Percentiles rank a stretch among this genome's conserved stretches.
Conservation (phyloP, 2,888 invertebrate genomes). For the Augochlorella aurata region DNA sequence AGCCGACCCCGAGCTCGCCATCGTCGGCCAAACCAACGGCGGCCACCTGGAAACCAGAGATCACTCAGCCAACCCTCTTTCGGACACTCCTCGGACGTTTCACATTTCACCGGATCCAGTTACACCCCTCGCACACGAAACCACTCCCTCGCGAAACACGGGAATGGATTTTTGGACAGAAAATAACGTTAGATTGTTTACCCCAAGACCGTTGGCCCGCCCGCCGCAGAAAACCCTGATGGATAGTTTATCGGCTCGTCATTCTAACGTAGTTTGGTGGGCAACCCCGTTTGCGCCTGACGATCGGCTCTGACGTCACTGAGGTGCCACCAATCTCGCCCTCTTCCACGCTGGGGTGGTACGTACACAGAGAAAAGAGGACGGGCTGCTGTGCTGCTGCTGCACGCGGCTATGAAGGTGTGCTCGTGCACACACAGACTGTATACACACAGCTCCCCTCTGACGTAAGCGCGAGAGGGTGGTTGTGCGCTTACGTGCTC, state of each 20-base stretch:
- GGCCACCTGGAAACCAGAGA: conserved; percentile 52
- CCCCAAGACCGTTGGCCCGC: conserved; percentile 66
- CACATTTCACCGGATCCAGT: conserved; percentile 5
- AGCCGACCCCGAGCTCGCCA: conserved; percentile 76
- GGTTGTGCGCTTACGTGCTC: conserved; percentile 9
- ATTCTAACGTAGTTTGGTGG: conserved; percentile 71
- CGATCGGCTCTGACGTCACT: conserved; percentile 68
- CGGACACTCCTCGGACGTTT: not conserved
- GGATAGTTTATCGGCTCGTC: conserved; percentile 69
- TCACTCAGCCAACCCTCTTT: conserved; percentile 22
- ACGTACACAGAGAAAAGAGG: conserved; percentile 35
- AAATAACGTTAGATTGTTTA: conserved; percentile 53
- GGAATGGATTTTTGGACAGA: not conserved
- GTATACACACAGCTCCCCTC: conserved; percentile 8
- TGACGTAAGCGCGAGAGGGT: conserved; percentile 30
- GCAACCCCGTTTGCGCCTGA: conserved; percentile 68
- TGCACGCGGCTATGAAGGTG: conserved; percentile 6
- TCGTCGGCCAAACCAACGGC: conserved; percentile 59
- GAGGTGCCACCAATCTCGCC: conserved; percentile 54
- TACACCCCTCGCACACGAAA: not conserved
- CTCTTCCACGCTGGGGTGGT: conserved; percentile 33
- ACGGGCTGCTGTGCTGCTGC: conserved; percentile 35
- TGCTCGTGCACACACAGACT: conserved; percentile 27
- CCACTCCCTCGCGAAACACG: not conserved
- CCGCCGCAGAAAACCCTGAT: conserved; percentile 63